phyloP scores from a whole-genome alignment of 2,797 vertebrate genomes.

The Alectoris magna region DNA sequence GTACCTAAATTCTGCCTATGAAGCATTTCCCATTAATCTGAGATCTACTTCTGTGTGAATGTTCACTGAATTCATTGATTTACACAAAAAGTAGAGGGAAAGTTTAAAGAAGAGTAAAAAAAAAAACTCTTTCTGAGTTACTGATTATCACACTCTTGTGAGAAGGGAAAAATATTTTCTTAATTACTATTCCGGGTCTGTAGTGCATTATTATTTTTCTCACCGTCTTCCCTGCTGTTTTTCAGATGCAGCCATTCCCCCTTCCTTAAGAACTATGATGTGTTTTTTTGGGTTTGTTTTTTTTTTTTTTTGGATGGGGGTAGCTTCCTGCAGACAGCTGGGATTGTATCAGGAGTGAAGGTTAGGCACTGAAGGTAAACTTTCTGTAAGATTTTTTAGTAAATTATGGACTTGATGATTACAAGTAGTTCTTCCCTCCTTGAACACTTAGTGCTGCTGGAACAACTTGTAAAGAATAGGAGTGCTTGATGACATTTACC shows the following conservation, averaged over 20 bases:
- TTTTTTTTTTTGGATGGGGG: neutral
- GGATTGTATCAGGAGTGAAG: neutral
- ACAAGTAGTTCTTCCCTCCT: neutral
- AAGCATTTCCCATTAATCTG: neutral
- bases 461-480: neutral
- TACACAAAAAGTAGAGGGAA: neutral
- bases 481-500: constrained; percentile 10
- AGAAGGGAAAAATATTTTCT: neutral
- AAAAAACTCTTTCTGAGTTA: neutral
- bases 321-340: neutral
- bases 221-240: neutral
- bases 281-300: neutral
- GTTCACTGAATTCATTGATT: neutral
- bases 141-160: neutral
- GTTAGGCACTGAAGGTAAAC: neutral
- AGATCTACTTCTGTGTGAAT: neutral
- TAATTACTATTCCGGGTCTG: neutral
- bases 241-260: neutral
- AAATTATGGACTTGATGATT: neutral
- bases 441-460: neutral
- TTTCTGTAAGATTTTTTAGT: neutral
- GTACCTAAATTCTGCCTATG: neutral
- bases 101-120: neutral
- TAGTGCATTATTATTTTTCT: neutral
- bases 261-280: neutral